A percentile compares a stretch with the other conserved stretches of the same genome.
Evolutionary conservation across 1,140 invertebrate genomes (phyloP).

Genomic region (Neuroterus valhalla): DNA sequence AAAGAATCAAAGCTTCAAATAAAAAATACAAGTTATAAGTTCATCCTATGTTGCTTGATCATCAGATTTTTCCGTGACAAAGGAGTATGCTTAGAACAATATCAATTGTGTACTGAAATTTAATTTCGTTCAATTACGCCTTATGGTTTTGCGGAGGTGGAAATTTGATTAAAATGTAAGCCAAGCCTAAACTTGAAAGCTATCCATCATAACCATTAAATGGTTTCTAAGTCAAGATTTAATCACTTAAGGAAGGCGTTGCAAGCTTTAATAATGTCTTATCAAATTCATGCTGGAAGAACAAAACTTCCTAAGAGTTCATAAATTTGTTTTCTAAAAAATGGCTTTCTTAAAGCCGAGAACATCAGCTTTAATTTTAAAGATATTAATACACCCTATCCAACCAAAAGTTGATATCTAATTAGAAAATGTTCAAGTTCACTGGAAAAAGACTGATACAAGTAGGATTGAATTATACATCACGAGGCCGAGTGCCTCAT

Average conservation of each 20-base stretch:
- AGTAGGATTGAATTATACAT: no score
- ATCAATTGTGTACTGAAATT: neutral
- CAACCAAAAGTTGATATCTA: neutral
- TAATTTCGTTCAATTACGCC: neutral
- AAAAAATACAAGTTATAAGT: no score
- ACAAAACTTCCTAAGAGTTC: neutral
- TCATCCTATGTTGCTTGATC: neutral
- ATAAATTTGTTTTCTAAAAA: neutral
- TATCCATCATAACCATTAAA: slow-evolving; percentile 24
- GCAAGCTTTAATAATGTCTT: slow-evolving; percentile 15
- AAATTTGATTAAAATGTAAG: slow-evolving; percentile 29
- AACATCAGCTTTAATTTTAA: neutral
- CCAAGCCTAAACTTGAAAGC: slow-evolving; percentile 22
- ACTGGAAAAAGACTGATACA: no score
- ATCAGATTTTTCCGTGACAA: neutral
- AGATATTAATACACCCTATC: neutral
- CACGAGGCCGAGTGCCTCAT: no score
- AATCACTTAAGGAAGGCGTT: slow-evolving; percentile 20
- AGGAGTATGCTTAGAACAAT: neutral
- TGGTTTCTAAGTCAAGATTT: slow-evolving; percentile 15
- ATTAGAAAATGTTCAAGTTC: no score
- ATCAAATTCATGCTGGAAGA: neutral
- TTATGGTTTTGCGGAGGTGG: neutral
- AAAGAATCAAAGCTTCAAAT: no score
- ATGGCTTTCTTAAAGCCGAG: neutral